Evolutionary conservation across 2,888 invertebrate genomes (phyloP).

Genomic region (Hypsopygia costalis): DNA sequence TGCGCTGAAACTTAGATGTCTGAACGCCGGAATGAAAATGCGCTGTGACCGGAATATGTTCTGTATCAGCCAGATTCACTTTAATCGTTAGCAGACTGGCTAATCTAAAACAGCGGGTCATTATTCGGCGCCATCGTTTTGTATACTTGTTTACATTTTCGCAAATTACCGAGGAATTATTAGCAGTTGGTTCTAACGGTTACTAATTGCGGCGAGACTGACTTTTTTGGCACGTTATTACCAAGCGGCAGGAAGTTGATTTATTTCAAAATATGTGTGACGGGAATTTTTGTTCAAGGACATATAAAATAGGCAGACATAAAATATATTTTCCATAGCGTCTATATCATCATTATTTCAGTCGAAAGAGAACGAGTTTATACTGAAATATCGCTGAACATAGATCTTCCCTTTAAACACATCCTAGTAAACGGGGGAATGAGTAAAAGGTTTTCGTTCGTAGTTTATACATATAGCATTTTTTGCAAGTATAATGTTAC

Average conservation of each 20-base stretch:
- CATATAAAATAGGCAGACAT: no score
- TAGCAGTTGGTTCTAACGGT: neutral
- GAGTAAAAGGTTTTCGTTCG: no score
- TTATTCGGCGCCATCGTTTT: constrained; percentile 7
- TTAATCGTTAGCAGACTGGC: neutral
- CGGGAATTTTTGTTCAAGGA: neutral
- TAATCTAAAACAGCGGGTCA: neutral
- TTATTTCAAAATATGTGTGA: neutral
- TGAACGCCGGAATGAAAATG: neutral
- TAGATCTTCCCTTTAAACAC: no score
- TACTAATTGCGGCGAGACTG: constrained; percentile 3
- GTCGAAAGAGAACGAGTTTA: no score
- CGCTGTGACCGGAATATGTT: constrained; percentile 2
- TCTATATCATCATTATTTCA: no score
- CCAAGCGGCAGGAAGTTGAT: neutral
- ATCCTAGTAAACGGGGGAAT: no score
- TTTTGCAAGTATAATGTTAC: no score
- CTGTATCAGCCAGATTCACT: neutral
- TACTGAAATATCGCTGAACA: no score
- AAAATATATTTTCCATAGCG: no score
- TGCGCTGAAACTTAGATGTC: constrained; percentile 15
- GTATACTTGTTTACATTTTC: constrained; percentile 7
- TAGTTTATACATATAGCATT: no score
- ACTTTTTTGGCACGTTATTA: constrained; percentile 6
- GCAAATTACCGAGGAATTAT: neutral